Evolutionary conservation across 2,113 vertebrate genomes (phyloP), one percentile per base, ranked within the genome.

Genomic region (Hemichromis elongatus): DNA sequence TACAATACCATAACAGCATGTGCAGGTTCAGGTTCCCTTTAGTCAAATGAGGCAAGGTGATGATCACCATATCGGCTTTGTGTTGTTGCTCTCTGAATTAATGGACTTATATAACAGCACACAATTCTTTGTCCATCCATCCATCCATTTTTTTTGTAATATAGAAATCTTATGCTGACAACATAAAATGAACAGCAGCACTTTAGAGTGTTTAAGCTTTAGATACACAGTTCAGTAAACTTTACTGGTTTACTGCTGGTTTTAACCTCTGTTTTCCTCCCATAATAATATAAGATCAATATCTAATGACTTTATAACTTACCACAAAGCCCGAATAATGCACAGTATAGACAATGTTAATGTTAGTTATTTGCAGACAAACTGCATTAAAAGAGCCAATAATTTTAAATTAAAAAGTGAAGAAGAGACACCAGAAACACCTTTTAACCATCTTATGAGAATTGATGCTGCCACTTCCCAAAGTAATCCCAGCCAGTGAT

Each of bases 341-440:
- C n/a, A n/a, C 4, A 0, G 19, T 37, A n/a, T 37, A 63, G 33
- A 63, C 19, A 7, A 7, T 63, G 0, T 37, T 4, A 0, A n/a
- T 37, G 59, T 63, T 63, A 37, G 33, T 37, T 63, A 68, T 42
- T 14, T 14, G n/a, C 12, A 40, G 35, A 68, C 35, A 21, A 40
- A 5, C 12, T 14, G n/a, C 7, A 42, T 42, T 68, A 68, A 24
- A 42, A 40, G 7, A 68, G 61, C 35, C n/a, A 40, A 1, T 12
- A 40, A 9, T 24, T 42, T n/a, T 40, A 68, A 68, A 68, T 40
- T 0, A 68, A 68, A 9, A 40, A 40, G 37, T 40, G 3, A 40
- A 68, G 7, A 40, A 68, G 40, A 68, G 61, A 42, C 35, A 40
- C 33, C 35, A 68, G 61, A 68, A 68, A 42, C 3, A 40, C n/a